A percentile compares a stretch with the other conserved stretches of the same genome.
Evolutionary conservation across 2,888 invertebrate species (phyloP).

Genomic region (Xestoiulus laeticollis): DNA sequence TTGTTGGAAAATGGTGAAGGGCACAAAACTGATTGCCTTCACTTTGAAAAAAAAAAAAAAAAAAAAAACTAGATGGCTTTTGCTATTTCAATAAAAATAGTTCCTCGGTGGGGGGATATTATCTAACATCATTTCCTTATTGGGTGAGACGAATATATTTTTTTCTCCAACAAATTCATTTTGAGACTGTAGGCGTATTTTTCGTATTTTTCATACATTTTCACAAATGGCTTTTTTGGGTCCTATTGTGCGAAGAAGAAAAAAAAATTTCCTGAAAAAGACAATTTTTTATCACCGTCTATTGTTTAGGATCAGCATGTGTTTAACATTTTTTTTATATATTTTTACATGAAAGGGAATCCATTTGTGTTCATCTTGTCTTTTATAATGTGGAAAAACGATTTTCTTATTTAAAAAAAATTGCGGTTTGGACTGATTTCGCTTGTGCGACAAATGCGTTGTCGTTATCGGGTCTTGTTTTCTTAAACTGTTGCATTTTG

Average conservation of each 20-base stretch:
- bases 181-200: not conserved
- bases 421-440: no score
- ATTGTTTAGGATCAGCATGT: slow-evolving; percentile 8
- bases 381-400: no score
- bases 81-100: slow-evolving; percentile 7
- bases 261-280: not conserved
- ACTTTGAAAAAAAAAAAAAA: no score
- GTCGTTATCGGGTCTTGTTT: no score
- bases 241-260: not conserved
- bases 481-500: no score
- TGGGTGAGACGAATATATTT: not conserved
- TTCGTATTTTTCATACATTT: not conserved
- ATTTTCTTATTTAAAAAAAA: no score
- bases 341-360: no score
- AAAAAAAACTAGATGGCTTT: not conserved
- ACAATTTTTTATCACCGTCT: not conserved
- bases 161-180: not conserved
- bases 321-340: not conserved
- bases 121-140: slow-evolving; percentile 22
- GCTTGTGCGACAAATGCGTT: no score
- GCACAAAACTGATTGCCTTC: not conserved
- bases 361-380: no score
- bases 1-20: not conserved
- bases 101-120: not conserved
- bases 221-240: not conserved